Base-by-base conservation (phyloP, 1,140 invertebrate genomes). In the Galleria mellonella region DNA sequence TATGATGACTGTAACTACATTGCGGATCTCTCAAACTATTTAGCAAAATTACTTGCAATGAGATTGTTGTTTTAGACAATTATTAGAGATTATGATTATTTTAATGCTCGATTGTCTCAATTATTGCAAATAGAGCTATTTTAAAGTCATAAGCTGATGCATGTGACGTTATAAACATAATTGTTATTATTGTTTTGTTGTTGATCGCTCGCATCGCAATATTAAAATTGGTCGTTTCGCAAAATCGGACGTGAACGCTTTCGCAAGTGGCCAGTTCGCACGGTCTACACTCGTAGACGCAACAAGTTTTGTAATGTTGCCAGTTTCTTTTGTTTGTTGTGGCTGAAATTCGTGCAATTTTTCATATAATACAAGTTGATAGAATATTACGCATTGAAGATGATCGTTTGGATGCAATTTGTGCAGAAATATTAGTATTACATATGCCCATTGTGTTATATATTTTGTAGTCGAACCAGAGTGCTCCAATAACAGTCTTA, bases 281-380 rank as follows among this genome's bases (percentile, higher is more conserved):
- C 62, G 65, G 48, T 47, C 38, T 41, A n/a, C n/a, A n/a, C n/a
- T n/a, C n/a, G 40, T 41, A 33, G 45, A 52, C 39, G 53, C 50
- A 53, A 53, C 50, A 54, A 62, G 57, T 67, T 64, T 71, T 65
- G 66, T 68, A 70, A 65, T 52, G 55, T 43, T 50, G 47, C 50
- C 41, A 45, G 38, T 47, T 44, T 43, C 46, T 62, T 65, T 67
- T 59, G 53, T 64, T 66, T 66, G 54, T 58, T 29, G 45, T 46
- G 28, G 52, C 43, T 60, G 60, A 32, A 12, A 8, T 9, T 27
- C 29, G 35, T 41, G 52, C 14, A 17, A 37, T 15, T 15, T 37
- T 15, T 13, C 13, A 9, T 23, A 37, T 13, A n/a, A 17, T 15
- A 37, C 35, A 8, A 17, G 17, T 3, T 23, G 17, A 37, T 37